These are phyloP conservation scores for Danaus chrysippus DNA, from an alignment of 2,888 invertebrate species.

Conservation along the genomic window DNA sequence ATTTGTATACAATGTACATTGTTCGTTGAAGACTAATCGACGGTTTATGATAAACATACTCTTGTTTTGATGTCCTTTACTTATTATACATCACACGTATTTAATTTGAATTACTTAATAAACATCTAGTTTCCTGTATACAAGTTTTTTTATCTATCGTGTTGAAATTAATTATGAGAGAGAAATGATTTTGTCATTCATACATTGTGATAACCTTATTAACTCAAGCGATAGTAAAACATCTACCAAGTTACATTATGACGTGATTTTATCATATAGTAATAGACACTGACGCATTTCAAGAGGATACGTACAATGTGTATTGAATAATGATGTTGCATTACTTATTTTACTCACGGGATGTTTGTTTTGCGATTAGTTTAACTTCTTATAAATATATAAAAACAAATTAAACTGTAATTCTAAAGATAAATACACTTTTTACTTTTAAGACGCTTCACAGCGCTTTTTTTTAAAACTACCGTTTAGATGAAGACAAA, in stretches of 20 bases:
- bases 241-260: constrained; percentile 23
- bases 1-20: constrained; percentile 78
- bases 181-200: constrained; percentile 23
- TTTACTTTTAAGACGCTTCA: no score
- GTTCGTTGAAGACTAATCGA: constrained; percentile 37
- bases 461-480: no score
- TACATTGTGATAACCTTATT: constrained; percentile 36
- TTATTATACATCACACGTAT: background rate
- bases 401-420: background rate
- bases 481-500: no score
- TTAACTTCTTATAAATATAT: constrained; percentile 4
- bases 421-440: background rate
- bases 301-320: constrained; percentile 29
- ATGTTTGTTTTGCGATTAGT: constrained; percentile 18
- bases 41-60: background rate
- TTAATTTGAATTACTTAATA: background rate
- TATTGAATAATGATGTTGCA: constrained; percentile 26
- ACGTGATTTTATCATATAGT: constrained; percentile 27
- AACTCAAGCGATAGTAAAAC: constrained; percentile 31
- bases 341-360: constrained; percentile 29
- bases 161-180: background rate
- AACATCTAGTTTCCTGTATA: constrained; percentile 15
- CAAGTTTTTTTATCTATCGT: background rate
- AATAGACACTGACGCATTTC: constrained; percentile 25
- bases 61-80: background rate